Evolutionary conservation across 2,888 invertebrate genomes (phyloP).

Genomic region (Lydus trimaculatus): DNA sequence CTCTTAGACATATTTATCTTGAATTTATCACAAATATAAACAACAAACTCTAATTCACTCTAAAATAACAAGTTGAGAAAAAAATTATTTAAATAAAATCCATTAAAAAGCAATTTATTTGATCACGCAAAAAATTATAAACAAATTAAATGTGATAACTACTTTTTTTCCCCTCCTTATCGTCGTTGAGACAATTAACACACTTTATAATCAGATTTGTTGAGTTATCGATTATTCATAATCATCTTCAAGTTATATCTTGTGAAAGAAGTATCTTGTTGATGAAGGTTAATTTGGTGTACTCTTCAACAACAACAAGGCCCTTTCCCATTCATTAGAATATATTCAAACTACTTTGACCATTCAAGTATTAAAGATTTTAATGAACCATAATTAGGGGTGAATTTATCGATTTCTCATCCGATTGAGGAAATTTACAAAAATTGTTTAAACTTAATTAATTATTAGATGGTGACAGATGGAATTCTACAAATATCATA

Average conservation of each 20-base stretch:
- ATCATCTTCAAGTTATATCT: neutral
- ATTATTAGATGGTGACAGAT: neutral
- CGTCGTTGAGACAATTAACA: neutral
- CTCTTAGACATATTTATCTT: neutral
- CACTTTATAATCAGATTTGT: neutral
- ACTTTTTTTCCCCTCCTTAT: neutral
- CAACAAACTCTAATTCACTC: too few species aligned
- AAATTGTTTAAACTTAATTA: neutral
- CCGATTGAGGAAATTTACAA: neutral
- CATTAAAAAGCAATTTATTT: neutral
- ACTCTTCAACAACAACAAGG: too few species aligned
- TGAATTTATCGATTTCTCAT: neutral
- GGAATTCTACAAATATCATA: neutral
- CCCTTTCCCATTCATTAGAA: neutral
- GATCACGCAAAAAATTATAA: neutral
- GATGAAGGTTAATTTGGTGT: neutral
- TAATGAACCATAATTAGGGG: neutral
- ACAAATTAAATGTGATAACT: too few species aligned
- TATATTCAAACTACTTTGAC: neutral
- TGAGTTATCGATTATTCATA: slow-evolving; percentile 3
- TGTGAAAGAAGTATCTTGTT: neutral
- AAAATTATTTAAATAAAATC: neutral
- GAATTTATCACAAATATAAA: too few species aligned
- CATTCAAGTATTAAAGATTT: neutral
- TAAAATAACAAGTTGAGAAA: neutral